phyloP scores from a whole-genome alignment of 2,797 vertebrate genomes.

The Coregonus sp. region DNA sequence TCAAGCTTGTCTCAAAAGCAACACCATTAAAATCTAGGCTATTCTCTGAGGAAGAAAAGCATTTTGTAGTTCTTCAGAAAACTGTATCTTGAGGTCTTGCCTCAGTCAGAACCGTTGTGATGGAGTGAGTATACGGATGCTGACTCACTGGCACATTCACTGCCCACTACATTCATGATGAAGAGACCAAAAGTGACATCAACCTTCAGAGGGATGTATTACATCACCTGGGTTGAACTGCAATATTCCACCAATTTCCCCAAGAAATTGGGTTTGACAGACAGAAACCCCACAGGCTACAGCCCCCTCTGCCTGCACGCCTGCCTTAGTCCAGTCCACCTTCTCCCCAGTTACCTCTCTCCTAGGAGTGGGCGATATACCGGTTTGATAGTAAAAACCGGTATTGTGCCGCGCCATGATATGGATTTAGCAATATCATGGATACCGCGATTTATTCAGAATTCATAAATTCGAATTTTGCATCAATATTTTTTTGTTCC shows the following conservation, averaged over 20 bases:
- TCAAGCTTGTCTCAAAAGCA: slow-evolving; percentile 25
- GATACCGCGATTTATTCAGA: too few relatives aligned
- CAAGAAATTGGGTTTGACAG: neutral
- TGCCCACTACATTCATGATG: slow-evolving; percentile 4
- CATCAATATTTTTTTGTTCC: too few relatives aligned
- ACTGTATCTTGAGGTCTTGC: neutral
- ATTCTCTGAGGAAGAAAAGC: neutral
- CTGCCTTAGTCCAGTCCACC: neutral
- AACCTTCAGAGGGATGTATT: neutral
- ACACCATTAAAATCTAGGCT: slow-evolving; percentile 1
- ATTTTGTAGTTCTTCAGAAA: neutral
- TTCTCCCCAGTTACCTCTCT: neutral
- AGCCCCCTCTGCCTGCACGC: neutral
- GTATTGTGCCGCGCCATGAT: too few relatives aligned
- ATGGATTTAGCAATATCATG: too few relatives aligned
- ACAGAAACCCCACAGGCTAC: slow-evolving; percentile 21
- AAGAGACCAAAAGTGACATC: slow-evolving; percentile 20
- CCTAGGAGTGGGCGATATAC: too few relatives aligned
- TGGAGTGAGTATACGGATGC: neutral
- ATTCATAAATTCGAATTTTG: too few relatives aligned
- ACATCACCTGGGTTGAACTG: slow-evolving; percentile 12
- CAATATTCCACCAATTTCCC: slow-evolving; percentile 5
- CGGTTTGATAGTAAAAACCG: too few relatives aligned
- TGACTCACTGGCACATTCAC: neutral
- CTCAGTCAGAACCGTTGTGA: slow-evolving; percentile 1